phyloP scores from a whole-genome alignment of 2,797 vertebrate species.

The Caiman crocodilus region DNA sequence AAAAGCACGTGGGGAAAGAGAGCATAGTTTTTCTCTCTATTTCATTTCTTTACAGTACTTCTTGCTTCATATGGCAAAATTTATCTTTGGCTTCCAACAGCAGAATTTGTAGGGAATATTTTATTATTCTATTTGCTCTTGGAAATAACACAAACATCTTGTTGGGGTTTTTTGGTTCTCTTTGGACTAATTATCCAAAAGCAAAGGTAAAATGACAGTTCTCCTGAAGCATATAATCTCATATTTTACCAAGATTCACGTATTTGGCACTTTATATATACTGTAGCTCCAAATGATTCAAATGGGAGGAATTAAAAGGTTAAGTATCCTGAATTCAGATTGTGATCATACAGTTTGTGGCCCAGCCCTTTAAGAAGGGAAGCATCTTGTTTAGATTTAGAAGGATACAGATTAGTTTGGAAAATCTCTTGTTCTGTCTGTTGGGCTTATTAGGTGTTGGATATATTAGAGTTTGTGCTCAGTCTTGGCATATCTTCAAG shows the following conservation, averaged over 20 bases:
- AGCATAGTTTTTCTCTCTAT: fast-evolving
- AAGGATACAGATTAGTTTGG: neutral
- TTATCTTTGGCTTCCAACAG: conserved; percentile 10
- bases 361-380: conserved; percentile 12
- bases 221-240: neutral
- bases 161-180: no score
- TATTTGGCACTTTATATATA: neutral
- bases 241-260: neutral
- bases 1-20: neutral
- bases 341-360: neutral
- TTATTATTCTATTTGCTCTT: neutral
- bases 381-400: neutral
- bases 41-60: neutral
- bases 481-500: neutral
- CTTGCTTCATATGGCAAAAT: neutral
- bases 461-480: neutral
- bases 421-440: neutral
- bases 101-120: neutral
- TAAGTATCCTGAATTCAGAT: neutral
- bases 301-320: neutral
- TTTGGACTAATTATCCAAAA: neutral
- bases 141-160: neutral
- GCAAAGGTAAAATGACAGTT: neutral
- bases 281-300: neutral
- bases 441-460: neutral